Conservation (phyloP, 2,113 vertebrate species). For the Hoplias malabaricus region DNA sequence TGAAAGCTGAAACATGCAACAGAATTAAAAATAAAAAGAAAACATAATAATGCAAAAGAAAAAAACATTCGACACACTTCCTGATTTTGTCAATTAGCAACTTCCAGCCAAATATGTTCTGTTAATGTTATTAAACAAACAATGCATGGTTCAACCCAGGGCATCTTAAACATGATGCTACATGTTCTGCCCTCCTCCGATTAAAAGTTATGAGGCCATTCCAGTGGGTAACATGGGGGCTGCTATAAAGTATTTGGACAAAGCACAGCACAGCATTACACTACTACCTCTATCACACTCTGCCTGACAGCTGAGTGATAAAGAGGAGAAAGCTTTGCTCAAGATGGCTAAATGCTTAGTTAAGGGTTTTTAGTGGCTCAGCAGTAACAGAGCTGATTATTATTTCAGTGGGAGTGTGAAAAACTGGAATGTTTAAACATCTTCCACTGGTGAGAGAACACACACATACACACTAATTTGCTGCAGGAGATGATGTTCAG, state of each 20-base stretch:
- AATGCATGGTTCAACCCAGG: too few species aligned
- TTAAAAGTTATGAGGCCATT: not conserved
- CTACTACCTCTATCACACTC: not conserved
- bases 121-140: too few species aligned
- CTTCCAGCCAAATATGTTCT: too few species aligned
- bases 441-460: not conserved
- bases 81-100: too few species aligned
- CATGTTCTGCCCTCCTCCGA: not conserved
- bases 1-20: too few species aligned
- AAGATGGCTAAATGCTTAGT: constrained; percentile 26
- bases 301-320: constrained; percentile 44
- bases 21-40: too few species aligned
- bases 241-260: constrained; percentile 4
- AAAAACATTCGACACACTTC: too few species aligned
- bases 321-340: constrained; percentile 30
- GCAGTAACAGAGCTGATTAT: constrained; percentile 47
- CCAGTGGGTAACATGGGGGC: not conserved
- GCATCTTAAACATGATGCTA: too few species aligned
- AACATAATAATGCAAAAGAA: too few species aligned
- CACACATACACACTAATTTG: not conserved
- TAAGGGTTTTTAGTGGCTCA: constrained; percentile 16
- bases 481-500: not conserved
- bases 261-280: not conserved
- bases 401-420: constrained; percentile 29
- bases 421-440: constrained; percentile 38